Conservation (phyloP, 2,888 invertebrate genomes). For the Saturnia japonica region DNA sequence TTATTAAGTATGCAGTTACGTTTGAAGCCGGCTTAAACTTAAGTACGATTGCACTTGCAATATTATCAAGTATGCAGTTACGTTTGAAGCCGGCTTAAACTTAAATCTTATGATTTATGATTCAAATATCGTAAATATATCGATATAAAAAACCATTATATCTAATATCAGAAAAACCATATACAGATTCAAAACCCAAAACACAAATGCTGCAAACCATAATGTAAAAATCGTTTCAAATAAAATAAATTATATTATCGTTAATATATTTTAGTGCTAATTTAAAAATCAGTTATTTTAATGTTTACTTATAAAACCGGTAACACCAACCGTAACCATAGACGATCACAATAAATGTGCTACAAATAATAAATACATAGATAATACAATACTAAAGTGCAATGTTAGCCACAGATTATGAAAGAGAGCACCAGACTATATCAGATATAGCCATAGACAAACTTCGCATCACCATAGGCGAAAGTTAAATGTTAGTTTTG, state of each 20-base stretch:
- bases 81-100: not conserved
- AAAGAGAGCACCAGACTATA: constrained; percentile 8
- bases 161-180: no score
- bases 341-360: constrained; percentile 10
- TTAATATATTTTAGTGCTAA: not conserved
- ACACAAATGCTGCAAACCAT: not conserved
- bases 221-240: not conserved
- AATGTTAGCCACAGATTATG: constrained; percentile 4
- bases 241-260: not conserved
- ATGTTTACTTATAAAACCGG: not conserved
- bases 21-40: no score
- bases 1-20: no score
- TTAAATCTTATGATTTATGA: not conserved
- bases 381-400: constrained; percentile 12
- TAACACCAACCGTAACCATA: not conserved
- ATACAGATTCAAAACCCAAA: no score
- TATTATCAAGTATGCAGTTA: no score
- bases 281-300: not conserved
- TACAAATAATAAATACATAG: not conserved
- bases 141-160: not conserved
- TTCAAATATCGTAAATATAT: not conserved
- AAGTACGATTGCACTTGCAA: no score
- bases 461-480: constrained; percentile 11
- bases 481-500: constrained; percentile 34
- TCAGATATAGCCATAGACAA: constrained; percentile 19